Evolutionary conservation across 2,888 invertebrate genomes (phyloP).

Genomic region (Xanthostigma xanthostigma): DNA sequence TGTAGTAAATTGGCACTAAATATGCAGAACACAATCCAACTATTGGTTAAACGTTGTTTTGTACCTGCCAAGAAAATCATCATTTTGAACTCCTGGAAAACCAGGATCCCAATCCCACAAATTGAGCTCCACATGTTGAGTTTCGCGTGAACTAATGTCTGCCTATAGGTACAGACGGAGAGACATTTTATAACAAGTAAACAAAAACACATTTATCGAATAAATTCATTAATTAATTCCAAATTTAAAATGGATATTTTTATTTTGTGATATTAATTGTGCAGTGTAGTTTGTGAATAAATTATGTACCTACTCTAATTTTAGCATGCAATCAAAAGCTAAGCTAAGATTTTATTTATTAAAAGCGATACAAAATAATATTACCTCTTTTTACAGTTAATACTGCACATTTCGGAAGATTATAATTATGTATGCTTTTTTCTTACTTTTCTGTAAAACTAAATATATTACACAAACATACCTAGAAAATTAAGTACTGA

Average conservation of each 20-base stretch:
- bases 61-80: conserved; percentile 75
- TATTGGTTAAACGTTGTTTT: neutral
- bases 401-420: too few species aligned
- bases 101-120: conserved; percentile 76
- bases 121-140: conserved; percentile 58
- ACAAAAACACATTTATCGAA: neutral
- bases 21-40: neutral
- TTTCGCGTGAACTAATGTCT: conserved; percentile 56
- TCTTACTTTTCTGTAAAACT: too few species aligned
- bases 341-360: too few species aligned
- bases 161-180: conserved; percentile 37
- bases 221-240: conserved; percentile 10
- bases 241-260: neutral
- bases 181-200: neutral
- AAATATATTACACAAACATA: too few species aligned
- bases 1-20: neutral
- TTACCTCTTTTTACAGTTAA: too few species aligned
- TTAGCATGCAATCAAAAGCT: too few species aligned
- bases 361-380: too few species aligned
- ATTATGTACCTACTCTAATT: too few species aligned
- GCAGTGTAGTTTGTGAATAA: too few species aligned
- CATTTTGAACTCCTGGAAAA: conserved; percentile 58
- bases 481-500: too few species aligned
- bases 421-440: too few species aligned
- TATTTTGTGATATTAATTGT: too few species aligned